Evolutionary conservation across 2,797 vertebrate species (phyloP).

Genomic region (Eremophila alpestris): DNA sequence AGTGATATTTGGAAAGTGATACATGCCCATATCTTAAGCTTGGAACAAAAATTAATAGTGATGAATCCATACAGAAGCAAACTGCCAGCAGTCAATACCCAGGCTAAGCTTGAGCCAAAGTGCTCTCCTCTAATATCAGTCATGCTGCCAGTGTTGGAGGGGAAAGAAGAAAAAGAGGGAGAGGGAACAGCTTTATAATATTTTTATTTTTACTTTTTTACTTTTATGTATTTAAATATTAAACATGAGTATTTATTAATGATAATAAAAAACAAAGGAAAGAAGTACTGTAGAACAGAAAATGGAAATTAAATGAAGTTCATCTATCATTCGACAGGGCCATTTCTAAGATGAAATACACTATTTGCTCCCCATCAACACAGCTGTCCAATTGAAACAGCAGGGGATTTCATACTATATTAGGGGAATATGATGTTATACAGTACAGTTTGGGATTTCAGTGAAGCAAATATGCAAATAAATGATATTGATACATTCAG

Average conservation of each 20-base stretch:
- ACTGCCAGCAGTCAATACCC: not conserved
- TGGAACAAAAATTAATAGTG: not conserved
- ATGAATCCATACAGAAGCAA: not conserved
- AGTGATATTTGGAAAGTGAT: not conserved
- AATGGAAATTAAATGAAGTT: not conserved
- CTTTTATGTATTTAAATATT: not conserved
- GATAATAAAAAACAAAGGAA: not conserved
- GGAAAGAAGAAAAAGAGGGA: not conserved
- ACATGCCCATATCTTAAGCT: not conserved
- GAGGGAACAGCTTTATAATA: not conserved
- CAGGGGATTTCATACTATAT: not conserved
- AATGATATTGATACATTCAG: not conserved
- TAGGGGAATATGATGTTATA: not conserved
- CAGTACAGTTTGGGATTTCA: not conserved
- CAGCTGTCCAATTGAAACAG: not conserved
- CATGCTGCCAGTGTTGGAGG: not conserved
- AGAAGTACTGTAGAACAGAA: not conserved
- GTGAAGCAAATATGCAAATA: not conserved
- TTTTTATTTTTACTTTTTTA: not conserved
- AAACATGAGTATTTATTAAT: not conserved
- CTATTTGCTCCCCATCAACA: not conserved
- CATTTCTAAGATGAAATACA: slow-evolving; percentile 8
- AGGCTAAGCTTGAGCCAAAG: not conserved
- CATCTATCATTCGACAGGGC: not conserved
- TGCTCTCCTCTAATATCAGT: not conserved